Conservation (phyloP, 2,888 invertebrate species). For the Holacanthella duospinosa region DNA sequence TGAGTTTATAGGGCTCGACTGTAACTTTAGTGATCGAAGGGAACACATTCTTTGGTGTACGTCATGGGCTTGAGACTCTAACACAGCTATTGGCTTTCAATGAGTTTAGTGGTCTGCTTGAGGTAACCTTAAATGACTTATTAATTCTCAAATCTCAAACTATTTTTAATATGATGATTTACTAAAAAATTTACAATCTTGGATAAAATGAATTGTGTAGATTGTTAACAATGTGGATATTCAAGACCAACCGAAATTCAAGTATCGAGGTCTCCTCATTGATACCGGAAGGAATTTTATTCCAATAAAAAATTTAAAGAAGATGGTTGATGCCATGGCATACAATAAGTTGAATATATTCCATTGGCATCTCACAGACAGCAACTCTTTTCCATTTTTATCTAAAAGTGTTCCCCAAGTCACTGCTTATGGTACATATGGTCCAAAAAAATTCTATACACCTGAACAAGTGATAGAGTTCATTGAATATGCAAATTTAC, state of each 20-base stretch:
- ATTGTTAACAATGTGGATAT: slow-evolving; percentile 55
- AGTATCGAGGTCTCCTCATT: slow-evolving; percentile 48
- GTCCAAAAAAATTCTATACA: slow-evolving; percentile 55
- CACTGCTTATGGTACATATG: slow-evolving; percentile 52
- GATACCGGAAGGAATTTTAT: slow-evolving; percentile 45
- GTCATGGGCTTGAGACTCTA: slow-evolving; percentile 33
- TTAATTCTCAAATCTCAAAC: neutral
- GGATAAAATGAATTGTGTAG: neutral
- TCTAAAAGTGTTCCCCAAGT: slow-evolving; percentile 46
- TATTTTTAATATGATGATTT: neutral
- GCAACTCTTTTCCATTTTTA: slow-evolving; percentile 48
- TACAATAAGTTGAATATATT: slow-evolving; percentile 58
- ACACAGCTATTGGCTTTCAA: slow-evolving; percentile 21
- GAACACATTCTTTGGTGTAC: slow-evolving; percentile 31
- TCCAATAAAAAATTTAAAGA: slow-evolving; percentile 55
- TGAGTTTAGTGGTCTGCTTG: slow-evolving; percentile 10
- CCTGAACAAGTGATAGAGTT: slow-evolving; percentile 49
- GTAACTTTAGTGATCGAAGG: slow-evolving; percentile 17
- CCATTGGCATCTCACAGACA: slow-evolving; percentile 45
- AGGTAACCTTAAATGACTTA: slow-evolving; percentile 32
- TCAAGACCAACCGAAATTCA: slow-evolving; percentile 50
- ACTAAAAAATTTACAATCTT: neutral
- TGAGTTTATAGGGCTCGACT: neutral
- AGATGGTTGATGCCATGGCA: slow-evolving; percentile 73
- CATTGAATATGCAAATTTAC: slow-evolving; percentile 44